Evolutionary conservation across 2,797 vertebrate species (phyloP).

Genomic region (Aselliscus stoliczkanus): DNA sequence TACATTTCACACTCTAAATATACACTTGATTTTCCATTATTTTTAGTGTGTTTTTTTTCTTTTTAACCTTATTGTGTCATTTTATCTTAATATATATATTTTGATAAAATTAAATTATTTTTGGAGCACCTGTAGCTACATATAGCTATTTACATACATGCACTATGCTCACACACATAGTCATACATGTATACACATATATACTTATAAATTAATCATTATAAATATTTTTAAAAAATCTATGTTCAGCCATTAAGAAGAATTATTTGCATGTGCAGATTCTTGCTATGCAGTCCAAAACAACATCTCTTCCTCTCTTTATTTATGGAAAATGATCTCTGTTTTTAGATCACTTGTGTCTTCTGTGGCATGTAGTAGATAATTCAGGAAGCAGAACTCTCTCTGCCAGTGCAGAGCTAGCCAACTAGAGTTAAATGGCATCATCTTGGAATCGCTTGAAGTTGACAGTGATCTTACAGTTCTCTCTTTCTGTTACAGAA

Average conservation of each 20-base stretch:
- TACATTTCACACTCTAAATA: background rate
- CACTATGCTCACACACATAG: no score
- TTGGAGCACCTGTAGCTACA: background rate
- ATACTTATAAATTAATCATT: background rate
- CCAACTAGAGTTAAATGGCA: background rate
- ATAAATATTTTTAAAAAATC: background rate
- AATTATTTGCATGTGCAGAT: background rate
- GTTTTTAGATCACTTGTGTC: background rate
- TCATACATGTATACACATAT: no score
- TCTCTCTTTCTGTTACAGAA: background rate
- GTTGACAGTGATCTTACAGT: background rate
- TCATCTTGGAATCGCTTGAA: constrained; percentile 14
- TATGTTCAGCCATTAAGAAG: background rate
- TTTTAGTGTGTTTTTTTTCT: background rate
- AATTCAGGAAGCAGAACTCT: background rate
- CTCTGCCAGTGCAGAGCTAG: background rate
- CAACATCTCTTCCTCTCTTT: background rate
- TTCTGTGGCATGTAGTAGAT: background rate
- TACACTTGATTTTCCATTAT: background rate
- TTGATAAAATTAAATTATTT: background rate
- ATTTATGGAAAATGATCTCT: background rate
- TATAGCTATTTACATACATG: no score
- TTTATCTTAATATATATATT: background rate
- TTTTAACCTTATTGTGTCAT: background rate
- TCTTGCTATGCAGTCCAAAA: background rate